Conservation (phyloP, 2,113 vertebrate species). For the Dermatemys mawii region DNA sequence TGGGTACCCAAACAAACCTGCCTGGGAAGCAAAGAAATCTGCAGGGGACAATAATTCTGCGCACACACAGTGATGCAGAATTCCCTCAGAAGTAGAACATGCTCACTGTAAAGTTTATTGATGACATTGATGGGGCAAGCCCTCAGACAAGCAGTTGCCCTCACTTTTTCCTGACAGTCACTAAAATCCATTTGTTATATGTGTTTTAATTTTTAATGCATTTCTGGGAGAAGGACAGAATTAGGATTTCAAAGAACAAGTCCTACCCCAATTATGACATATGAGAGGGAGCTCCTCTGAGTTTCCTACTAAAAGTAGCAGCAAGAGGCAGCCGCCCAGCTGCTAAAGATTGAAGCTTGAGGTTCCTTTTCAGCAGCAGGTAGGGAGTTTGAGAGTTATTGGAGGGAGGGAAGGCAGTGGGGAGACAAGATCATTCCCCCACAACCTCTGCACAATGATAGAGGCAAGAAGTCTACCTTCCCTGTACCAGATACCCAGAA, state of each 20-base stretch:
- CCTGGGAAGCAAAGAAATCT: too few species aligned
- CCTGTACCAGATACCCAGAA: not conserved
- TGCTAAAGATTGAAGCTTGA: not conserved
- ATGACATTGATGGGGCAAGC: not conserved
- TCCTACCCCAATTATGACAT: not conserved
- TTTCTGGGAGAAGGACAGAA: not conserved
- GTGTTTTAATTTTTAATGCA: not conserved
- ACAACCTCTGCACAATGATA: not conserved
- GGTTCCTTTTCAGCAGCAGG: not conserved
- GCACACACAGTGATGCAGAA: too few species aligned
- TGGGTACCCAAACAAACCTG: too few species aligned
- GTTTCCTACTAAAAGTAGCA: not conserved
- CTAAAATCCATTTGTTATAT: not conserved
- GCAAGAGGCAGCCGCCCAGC: not conserved
- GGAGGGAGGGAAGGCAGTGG: too few species aligned
- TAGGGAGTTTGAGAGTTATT: not conserved
- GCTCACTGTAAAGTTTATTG: not conserved
- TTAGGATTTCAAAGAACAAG: not conserved
- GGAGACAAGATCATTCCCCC: not conserved
- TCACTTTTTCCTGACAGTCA: not conserved
- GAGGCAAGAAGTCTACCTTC: not conserved
- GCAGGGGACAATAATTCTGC: too few species aligned
- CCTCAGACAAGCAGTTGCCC: not conserved
- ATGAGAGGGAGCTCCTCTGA: not conserved
- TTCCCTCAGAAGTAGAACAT: not conserved